phyloP scores from a whole-genome alignment of 1,140 invertebrate genomes.

The Drosophila sproati region DNA sequence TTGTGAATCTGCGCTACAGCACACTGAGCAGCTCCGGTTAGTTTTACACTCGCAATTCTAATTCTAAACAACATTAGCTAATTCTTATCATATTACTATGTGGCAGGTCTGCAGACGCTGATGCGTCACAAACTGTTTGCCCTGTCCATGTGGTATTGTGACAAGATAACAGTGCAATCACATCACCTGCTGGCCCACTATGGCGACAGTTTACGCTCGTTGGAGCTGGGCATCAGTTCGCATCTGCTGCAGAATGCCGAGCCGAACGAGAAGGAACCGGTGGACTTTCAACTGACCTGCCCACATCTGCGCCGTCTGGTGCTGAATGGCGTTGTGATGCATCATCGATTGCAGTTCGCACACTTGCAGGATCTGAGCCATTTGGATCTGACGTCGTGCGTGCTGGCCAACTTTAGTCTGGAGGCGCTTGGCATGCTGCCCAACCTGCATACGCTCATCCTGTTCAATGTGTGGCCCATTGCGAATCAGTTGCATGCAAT shows the following conservation, averaged over 20 bases:
- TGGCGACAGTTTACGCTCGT: slow-evolving; percentile 83
- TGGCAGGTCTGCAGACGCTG: slow-evolving; percentile 86
- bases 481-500: slow-evolving; percentile 86
- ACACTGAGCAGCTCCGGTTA: slow-evolving; percentile 86
- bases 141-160: slow-evolving; percentile 90
- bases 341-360: slow-evolving; percentile 75
- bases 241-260: slow-evolving; percentile 82
- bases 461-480: slow-evolving; percentile 90
- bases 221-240: slow-evolving; percentile 85
- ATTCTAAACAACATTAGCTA: background rate
- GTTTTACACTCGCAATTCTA: background rate
- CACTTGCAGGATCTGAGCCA: slow-evolving; percentile 88
- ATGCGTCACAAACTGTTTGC: slow-evolving; percentile 89
- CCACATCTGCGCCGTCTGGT: slow-evolving; percentile 88
- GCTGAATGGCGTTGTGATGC: slow-evolving; percentile 85
- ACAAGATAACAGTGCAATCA: slow-evolving; percentile 87
- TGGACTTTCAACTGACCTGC: slow-evolving; percentile 87
- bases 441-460: slow-evolving; percentile 89
- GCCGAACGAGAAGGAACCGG: slow-evolving; percentile 78
- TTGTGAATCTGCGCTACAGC: slow-evolving; percentile 89
- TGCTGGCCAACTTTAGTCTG: slow-evolving; percentile 86
- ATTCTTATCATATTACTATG: background rate
- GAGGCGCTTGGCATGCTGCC: slow-evolving; percentile 87
- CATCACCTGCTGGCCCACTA: slow-evolving; percentile 84
- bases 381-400: slow-evolving; percentile 92